Base-by-base conservation (phyloP, 2,797 vertebrate species). In the Mormyrops attenuatus region DNA sequence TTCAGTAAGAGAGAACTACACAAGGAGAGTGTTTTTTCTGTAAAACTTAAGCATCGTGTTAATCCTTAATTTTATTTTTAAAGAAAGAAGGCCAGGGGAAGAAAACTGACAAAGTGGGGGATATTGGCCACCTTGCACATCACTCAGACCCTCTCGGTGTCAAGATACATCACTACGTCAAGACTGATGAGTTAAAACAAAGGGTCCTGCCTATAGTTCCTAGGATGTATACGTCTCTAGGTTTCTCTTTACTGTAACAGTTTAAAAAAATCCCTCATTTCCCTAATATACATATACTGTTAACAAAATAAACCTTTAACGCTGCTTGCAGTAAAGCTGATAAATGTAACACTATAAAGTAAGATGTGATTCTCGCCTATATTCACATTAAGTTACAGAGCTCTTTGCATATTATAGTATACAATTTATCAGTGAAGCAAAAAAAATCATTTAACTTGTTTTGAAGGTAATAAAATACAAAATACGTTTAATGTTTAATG, bases 251-350 rank as follows among this genome's bases (percentile, higher is more conserved):
- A 89, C 47, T 30, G 7, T 86, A 73, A 94, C 91, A 93, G 91
- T 88, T 92, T 53, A 9, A 60, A 90, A 93, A 93, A 94, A 88
- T 91, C 92, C 92, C 91, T 92, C 89, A 93, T 92, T 92, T 94
- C 94, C 93, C 93, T 92, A 94, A 96, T 95, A 95, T 95, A 95
- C 94, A 96, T 93, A 96, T 92, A 93, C 90, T 82, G 91, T 89
- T 92, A 66, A 63, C 22, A 63, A 66, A 66, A 66, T 66, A 53
- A 91, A 87, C 85, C 87, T 41, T 73, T 94, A 92, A 94, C 89
- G 93, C 95, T 94, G 95, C 94, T 93, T 94, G 92, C 93, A 94
- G 92, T 95, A 93, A 88, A 90, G 80, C 66, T 60, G 52, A 88
- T 89, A 90, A 90, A 82, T 55, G 9, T 53, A 89, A 82, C 84